These are phyloP conservation scores for Drosophila colorata DNA, from an alignment of 2,888 invertebrate genomes.

Conservation along the genomic window DNA sequence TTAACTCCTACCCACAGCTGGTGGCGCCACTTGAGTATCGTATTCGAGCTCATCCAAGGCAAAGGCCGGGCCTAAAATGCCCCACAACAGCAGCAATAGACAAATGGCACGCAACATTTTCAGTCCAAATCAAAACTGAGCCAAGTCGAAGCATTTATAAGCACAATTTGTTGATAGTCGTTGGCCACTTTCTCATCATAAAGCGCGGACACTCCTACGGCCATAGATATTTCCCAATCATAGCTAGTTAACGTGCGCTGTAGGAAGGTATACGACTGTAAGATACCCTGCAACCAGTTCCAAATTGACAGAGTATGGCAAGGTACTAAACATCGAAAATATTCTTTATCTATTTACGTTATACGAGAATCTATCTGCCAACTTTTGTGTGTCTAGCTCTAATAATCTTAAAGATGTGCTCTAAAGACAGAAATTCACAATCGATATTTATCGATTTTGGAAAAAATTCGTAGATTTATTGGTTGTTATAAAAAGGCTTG, in stretches of 20 bases:
- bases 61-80: constrained; percentile 15
- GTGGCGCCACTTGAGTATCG: constrained; percentile 65
- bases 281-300: not conserved
- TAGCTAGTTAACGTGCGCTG: not conserved
- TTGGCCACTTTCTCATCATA: constrained; percentile 42
- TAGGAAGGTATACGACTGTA: not conserved
- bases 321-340: too few species aligned
- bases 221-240: not conserved
- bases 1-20: constrained; percentile 36
- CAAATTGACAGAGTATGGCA: too few species aligned
- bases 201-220: constrained; percentile 25
- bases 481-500: too few species aligned
- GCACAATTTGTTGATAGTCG: not conserved
- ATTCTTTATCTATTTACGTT: too few species aligned
- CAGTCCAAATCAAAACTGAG: constrained; percentile 7
- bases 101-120: constrained; percentile 40
- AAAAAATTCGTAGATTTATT: too few species aligned
- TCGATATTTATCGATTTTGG: not conserved
- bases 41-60: constrained; percentile 58
- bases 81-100: constrained; percentile 32
- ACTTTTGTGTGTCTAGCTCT: not conserved
- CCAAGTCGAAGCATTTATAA: constrained; percentile 42
- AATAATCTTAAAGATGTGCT: not conserved
- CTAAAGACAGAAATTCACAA: not conserved
- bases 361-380: too few species aligned